Base-by-base conservation (phyloP, 2,888 invertebrate genomes). In the Metalampra italica region DNA sequence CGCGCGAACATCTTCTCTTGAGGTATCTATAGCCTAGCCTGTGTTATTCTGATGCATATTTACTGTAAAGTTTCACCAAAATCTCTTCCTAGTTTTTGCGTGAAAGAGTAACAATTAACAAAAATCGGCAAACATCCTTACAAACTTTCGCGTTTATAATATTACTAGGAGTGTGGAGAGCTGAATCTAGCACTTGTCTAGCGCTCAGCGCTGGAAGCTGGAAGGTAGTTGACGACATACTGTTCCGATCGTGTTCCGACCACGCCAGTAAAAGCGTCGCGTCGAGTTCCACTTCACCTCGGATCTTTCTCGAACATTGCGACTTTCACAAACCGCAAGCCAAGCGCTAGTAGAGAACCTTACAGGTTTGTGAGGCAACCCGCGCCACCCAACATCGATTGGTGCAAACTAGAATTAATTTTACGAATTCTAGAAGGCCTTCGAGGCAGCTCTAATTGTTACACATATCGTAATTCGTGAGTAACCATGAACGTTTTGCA, bases 231-330 rank as follows among this genome's bases (percentile, higher is more conserved):
- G 13, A n/a, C 37, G 2, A 12, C 37, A 37, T 12, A 1, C n/a
- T 12, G 37, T 37, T 37, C 37, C 37, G 37, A 37, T n/a, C 11
- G n/a, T 12, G 22, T 32, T 9, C 32, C 8, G 32, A 11, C 11
- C 8, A 12, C 12, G 15, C 14, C 39, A 39, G 39, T 39, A 39
- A 39, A 46, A 46, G 43, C 43, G 11, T 8, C 32, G 7, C 30
- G 32, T 9, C 36, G 34, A 43, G 34, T 43, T 50, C 51, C 46
- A 51, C 45, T 29, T 39, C 49, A 38, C 46, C 32, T 40, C 47
- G 52, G 53, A 56, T 58, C 49, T 54, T 54, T 57, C 58, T 60
- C 49, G 50, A 46, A 46, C 46, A 40, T 40, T 45, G 40, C 43
- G 29, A 46, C 55, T 56, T 55, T 55, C 55, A 52, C 55, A 51